phyloP scores from a whole-genome alignment of 2,888 invertebrate species.

The Seira ritae region DNA sequence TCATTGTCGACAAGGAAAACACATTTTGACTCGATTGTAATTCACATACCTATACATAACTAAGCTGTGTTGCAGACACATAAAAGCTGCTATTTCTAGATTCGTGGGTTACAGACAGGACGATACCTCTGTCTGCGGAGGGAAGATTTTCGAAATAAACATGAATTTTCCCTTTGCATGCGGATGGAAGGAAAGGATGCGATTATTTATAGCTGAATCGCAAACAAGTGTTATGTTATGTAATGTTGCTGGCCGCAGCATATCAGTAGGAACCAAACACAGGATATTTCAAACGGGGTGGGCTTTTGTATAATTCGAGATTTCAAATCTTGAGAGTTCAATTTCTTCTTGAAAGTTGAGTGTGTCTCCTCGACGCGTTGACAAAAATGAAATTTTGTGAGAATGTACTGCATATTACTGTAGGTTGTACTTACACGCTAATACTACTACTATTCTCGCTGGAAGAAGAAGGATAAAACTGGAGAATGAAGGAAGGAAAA shows the following conservation, averaged over 20 bases:
- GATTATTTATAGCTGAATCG: neutral
- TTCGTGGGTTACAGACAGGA: too few species aligned
- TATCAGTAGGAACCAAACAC: neutral
- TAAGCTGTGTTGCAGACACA: neutral
- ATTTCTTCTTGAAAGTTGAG: slow-evolving; percentile 15
- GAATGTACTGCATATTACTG: too few species aligned
- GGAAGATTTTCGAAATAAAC: too few species aligned
- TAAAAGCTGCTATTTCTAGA: too few species aligned
- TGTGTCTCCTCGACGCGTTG: neutral
- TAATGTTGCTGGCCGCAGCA: neutral
- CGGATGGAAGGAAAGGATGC: neutral
- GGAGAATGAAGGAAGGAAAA: neutral
- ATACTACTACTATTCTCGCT: neutral
- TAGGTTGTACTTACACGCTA: too few species aligned
- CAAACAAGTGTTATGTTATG: slow-evolving; percentile 11
- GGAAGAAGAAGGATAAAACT: neutral
- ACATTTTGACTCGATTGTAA: neutral
- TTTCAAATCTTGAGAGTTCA: slow-evolving; percentile 36
- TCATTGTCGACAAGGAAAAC: neutral
- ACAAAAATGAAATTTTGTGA: neutral
- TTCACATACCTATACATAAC: neutral
- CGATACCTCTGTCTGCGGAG: too few species aligned
- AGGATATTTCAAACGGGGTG: neutral
- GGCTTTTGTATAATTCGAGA: neutral
- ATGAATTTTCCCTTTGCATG: neutral